A percentile compares a stretch with the other conserved stretches of the same genome.
Evolutionary conservation across 2,888 invertebrate genomes (phyloP).

Genomic region (Augiades crinisus): DNA sequence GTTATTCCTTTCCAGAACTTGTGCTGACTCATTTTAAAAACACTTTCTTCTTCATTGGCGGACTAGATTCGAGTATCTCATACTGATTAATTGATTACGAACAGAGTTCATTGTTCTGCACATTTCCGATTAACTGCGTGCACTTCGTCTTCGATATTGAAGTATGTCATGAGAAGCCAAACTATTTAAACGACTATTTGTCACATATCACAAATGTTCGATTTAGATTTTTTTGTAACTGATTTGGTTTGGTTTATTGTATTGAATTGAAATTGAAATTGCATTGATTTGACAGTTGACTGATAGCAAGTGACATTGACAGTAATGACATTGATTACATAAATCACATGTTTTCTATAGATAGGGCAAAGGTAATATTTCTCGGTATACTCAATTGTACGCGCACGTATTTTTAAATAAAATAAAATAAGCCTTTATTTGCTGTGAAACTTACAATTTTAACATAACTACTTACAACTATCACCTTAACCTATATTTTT

Average conservation of each 20-base stretch:
- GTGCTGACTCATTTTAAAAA: slow-evolving; percentile 70
- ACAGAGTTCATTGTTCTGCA: slow-evolving; percentile 10
- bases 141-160: background rate
- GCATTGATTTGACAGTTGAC: slow-evolving; percentile 13
- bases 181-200: background rate
- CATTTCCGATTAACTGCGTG: background rate
- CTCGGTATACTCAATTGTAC: too few species aligned
- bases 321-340: background rate
- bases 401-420: too few species aligned
- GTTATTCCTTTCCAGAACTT: slow-evolving; percentile 73
- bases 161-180: background rate
- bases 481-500: too few species aligned
- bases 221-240: background rate
- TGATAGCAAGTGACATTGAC: slow-evolving; percentile 11
- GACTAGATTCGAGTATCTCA: slow-evolving; percentile 9
- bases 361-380: too few species aligned
- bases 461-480: too few species aligned
- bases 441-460: too few species aligned
- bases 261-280: background rate
- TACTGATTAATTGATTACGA: slow-evolving; percentile 19
- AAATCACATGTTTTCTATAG: too few species aligned
- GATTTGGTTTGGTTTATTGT: slow-evolving; percentile 7
- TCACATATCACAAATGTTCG: slow-evolving; percentile 3
- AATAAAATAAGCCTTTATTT: too few species aligned
- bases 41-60: slow-evolving; percentile 42